These are phyloP conservation scores for Digitonthophagus gazella DNA, from an alignment of 2,888 invertebrate species.

Conservation along the genomic window DNA sequence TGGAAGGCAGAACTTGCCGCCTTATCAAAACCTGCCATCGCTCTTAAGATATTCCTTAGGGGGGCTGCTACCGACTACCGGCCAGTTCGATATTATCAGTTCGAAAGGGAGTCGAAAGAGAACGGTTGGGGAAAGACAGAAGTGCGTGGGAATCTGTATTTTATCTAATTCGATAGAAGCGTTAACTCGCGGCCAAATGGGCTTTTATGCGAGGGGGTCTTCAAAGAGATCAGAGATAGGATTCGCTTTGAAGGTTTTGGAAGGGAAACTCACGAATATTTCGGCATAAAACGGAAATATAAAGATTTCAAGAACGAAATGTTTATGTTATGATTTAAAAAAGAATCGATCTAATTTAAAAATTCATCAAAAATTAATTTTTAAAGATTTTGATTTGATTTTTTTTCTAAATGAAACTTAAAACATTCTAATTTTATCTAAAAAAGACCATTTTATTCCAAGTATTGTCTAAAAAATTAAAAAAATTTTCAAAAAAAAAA, in stretches of 20 bases:
- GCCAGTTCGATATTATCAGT: constrained; percentile 43
- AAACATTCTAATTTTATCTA: no score
- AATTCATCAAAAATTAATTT: no score
- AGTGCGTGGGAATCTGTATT: constrained; percentile 36
- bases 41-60: constrained; percentile 34
- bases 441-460: no score
- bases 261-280: neutral
- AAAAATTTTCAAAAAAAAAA: no score
- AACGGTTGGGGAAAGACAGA: neutral
- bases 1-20: constrained; percentile 41
- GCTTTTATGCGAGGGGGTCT: constrained; percentile 25
- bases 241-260: constrained; percentile 4
- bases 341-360: no score
- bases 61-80: constrained; percentile 42
- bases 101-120: constrained; percentile 22
- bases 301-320: neutral
- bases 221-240: constrained; percentile 30
- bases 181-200: constrained; percentile 34
- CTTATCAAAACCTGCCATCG: constrained; percentile 45
- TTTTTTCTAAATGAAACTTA: no score
- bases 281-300: neutral
- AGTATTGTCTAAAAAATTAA: neutral
- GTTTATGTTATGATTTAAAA: neutral
- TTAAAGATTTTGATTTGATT: no score
- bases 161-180: constrained; percentile 43